Evolutionary conservation across 2,113 vertebrate genomes (phyloP).

Genomic region (Brachypodius melanocephalos): DNA sequence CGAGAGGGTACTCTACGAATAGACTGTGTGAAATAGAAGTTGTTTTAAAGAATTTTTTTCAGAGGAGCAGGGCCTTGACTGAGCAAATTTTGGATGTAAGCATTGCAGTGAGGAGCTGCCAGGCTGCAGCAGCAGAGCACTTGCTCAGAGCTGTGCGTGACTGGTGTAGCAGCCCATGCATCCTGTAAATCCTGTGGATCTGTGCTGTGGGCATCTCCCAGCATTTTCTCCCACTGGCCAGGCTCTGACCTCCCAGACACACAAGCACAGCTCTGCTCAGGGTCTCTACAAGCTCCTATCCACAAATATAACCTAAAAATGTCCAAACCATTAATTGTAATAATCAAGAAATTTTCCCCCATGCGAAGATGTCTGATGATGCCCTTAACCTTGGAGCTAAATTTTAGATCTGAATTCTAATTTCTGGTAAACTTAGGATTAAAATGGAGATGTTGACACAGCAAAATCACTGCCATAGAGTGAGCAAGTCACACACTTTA

Average conservation of each 20-base stretch:
- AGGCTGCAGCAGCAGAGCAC: neutral
- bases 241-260: neutral
- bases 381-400: conserved; percentile 11
- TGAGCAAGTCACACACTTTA: conserved; percentile 1
- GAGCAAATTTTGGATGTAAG: neutral
- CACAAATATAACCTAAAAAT: neutral
- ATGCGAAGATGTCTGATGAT: neutral
- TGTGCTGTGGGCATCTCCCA: neutral
- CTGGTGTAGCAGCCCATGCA: too few species aligned
- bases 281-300: neutral
- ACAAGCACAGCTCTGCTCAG: neutral
- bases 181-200: neutral
- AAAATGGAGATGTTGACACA: conserved; percentile 37
- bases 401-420: conserved; percentile 13
- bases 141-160: neutral
- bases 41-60: neutral
- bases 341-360: neutral
- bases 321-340: neutral
- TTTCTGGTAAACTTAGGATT: neutral
- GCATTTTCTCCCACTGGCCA: neutral
- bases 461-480: neutral
- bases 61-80: neutral
- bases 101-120: neutral
- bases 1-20: neutral
- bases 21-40: neutral